Conservation (phyloP, 2,113 vertebrate species). For the Malurus cyaneus region DNA sequence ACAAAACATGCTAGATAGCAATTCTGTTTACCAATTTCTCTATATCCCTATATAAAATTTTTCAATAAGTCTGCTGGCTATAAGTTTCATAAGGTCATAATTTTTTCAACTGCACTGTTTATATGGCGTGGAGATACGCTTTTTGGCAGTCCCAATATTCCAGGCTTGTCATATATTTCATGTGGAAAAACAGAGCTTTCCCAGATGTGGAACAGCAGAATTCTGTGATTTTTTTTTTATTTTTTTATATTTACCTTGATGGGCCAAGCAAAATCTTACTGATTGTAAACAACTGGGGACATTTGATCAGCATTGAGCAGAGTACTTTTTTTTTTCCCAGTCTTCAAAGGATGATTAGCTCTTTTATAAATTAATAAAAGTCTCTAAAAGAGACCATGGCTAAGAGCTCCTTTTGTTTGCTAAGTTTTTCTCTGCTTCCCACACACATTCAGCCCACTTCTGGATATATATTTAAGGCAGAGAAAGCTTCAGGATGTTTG, state of each 20-base stretch:
- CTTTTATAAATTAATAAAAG: background rate
- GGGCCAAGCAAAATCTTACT: background rate
- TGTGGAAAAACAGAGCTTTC: slow-evolving; percentile 2
- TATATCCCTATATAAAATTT: background rate
- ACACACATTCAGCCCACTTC: background rate
- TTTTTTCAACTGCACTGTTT: background rate
- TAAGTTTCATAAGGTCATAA: background rate
- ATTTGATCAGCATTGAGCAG: background rate
- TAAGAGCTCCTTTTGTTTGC: slow-evolving; percentile 1
- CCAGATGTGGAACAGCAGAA: background rate
- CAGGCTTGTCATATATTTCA: background rate
- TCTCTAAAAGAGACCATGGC: background rate
- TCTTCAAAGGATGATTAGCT: background rate
- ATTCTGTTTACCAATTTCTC: background rate
- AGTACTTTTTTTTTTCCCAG: background rate
- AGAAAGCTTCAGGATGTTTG: slow-evolving; percentile 19
- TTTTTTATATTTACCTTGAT: background rate
- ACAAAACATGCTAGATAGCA: background rate
- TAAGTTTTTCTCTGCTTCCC: background rate
- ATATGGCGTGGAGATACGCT: background rate
- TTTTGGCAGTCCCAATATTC: background rate
- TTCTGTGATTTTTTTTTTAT: background rate
- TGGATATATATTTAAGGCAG: slow-evolving; percentile 17
- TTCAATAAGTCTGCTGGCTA: background rate
- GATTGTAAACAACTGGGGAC: background rate